These are phyloP conservation scores for Limonius californicus DNA, from an alignment of 1,140 invertebrate genomes.

Conservation along the genomic window DNA sequence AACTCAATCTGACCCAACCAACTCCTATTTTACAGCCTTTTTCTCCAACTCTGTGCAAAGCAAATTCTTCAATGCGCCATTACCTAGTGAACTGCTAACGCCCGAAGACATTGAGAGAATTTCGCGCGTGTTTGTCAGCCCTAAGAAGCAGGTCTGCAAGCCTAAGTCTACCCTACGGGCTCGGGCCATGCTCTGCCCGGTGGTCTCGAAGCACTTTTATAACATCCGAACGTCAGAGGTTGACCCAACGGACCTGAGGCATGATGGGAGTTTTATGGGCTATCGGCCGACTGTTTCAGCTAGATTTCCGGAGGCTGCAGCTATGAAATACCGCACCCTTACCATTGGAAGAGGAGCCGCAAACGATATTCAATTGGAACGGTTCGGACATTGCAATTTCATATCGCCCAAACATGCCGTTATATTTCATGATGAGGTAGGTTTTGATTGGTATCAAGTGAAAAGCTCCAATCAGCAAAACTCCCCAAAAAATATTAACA, in stretches of 20 bases:
- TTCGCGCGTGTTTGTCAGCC: constrained; percentile 45
- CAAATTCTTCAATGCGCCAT: constrained; percentile 40
- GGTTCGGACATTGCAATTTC: too few species aligned
- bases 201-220: constrained; percentile 46
- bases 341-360: too few species aligned
- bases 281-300: too few species aligned
- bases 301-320: too few species aligned
- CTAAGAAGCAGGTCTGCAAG: constrained; percentile 33
- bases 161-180: constrained; percentile 39
- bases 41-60: constrained; percentile 40
- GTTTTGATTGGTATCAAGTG: too few species aligned
- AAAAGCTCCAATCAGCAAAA: too few species aligned
- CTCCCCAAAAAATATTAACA: too few species aligned
- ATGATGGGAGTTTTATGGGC: too few species aligned
- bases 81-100: constrained; percentile 55
- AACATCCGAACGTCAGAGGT: constrained; percentile 44
- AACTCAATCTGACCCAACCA: constrained; percentile 34
- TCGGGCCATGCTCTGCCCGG: constrained; percentile 51
- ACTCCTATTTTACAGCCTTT: constrained; percentile 30
- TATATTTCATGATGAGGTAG: too few species aligned
- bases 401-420: too few species aligned
- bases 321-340: too few species aligned
- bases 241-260: constrained; percentile 37
- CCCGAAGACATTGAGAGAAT: constrained; percentile 56
- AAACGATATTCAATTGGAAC: too few species aligned